Percentiles rank a stretch among this genome's conserved stretches.
phyloP scores from a whole-genome alignment of 2,797 vertebrate species.

The Alcedo atthis region DNA sequence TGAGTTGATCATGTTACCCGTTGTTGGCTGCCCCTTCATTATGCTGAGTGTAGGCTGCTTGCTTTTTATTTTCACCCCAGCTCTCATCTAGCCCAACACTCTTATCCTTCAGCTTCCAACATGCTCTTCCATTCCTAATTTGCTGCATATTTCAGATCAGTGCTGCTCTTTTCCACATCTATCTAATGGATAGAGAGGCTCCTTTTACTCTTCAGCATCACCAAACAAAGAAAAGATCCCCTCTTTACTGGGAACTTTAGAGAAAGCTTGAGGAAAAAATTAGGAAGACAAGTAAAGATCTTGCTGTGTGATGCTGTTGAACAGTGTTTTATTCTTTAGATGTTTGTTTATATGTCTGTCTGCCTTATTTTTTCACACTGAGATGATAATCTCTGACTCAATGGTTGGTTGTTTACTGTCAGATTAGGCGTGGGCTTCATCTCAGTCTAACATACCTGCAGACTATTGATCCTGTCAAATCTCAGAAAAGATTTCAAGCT shows the following conservation, averaged over 20 bases:
- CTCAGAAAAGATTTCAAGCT: background rate
- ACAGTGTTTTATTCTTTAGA: background rate
- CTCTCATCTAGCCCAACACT: background rate
- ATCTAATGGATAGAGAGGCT: background rate
- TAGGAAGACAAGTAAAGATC: background rate
- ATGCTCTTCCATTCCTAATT: background rate
- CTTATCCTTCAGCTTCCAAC: background rate
- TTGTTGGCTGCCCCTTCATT: background rate
- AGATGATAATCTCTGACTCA: background rate
- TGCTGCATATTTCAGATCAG: background rate
- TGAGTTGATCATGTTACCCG: background rate
- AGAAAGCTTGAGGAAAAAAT: background rate
- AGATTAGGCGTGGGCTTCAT: background rate
- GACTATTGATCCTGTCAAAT: background rate
- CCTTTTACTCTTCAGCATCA: background rate
- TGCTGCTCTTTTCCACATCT: background rate
- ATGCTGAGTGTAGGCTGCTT: background rate
- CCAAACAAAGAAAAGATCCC: background rate
- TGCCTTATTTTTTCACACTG: background rate
- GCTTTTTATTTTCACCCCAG: background rate
- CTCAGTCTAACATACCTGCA: accelerated
- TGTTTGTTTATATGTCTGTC: background rate
- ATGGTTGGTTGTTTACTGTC: background rate
- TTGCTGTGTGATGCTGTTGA: background rate
- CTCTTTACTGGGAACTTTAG: background rate